A percentile compares a stretch with the other conserved stretches of the same genome.
phyloP scores from a whole-genome alignment of 2,113 vertebrate genomes.

The Rhinopomastus cyanomelas region DNA sequence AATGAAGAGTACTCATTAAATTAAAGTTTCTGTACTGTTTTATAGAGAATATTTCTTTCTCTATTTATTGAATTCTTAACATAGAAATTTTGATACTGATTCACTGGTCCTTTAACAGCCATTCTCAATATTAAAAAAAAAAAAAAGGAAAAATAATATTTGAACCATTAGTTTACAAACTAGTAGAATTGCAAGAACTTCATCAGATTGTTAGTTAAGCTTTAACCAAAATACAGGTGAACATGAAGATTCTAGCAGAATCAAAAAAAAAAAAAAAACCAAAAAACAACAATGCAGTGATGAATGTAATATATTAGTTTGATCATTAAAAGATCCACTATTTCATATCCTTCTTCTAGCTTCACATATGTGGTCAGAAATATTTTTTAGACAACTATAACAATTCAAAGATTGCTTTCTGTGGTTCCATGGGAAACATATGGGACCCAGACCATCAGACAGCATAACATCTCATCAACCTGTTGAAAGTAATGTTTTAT shows the following conservation, averaged over 20 bases:
- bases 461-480: not conserved
- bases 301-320: too few relatives aligned
- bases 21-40: not conserved
- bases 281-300: too few relatives aligned
- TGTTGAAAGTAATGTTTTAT: not conserved
- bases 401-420: not conserved
- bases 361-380: not conserved
- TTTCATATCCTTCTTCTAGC: not conserved
- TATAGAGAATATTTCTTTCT: not conserved
- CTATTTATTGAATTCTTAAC: not conserved
- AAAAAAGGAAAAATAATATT: not conserved
- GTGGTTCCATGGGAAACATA: not conserved
- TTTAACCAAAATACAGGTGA: not conserved
- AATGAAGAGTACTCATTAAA: not conserved
- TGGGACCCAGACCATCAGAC: not conserved
- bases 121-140: not conserved
- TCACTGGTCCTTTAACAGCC: rapidly evolving
- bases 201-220: not conserved
- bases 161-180: not conserved
- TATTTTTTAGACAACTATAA: not conserved
- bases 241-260: not conserved
- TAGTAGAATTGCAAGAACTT: not conserved
- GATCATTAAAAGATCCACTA: not conserved
- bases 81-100: not conserved
- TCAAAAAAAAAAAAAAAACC: too few relatives aligned